Evolutionary conservation across 1,140 invertebrate genomes (phyloP).

Genomic region (Zaprionus kolodkinae): DNA sequence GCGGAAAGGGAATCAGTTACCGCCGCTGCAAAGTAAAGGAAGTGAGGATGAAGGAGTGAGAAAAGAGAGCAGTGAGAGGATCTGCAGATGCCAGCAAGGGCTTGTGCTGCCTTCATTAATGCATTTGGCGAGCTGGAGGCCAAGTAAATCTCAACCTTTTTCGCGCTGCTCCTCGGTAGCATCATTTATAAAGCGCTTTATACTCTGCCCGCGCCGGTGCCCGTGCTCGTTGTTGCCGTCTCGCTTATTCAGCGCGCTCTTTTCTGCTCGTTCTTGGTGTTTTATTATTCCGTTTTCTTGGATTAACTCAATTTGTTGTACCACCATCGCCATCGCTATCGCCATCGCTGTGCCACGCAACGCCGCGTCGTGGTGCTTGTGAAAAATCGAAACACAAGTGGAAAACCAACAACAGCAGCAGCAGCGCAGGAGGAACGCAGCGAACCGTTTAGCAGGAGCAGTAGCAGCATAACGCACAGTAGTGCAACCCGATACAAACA

Average conservation of each 20-base stretch:
- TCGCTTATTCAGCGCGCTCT: conserved; percentile 4
- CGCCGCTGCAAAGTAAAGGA: conserved; percentile 19
- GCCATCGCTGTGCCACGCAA: conserved; percentile 30
- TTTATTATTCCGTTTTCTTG: conserved; percentile 83
- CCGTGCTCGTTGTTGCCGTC: conserved; percentile 1
- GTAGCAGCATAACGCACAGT: conserved; percentile 56
- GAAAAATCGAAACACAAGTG: conserved; percentile 72
- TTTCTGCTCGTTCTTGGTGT: conserved; percentile 35
- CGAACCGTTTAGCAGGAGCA: conserved; percentile 15
- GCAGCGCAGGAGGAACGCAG: conserved; percentile 22
- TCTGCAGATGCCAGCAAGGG: conserved; percentile 19
- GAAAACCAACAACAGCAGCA: conserved; percentile 48
- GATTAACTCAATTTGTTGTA: conserved; percentile 83
- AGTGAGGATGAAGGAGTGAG: conserved; percentile 8
- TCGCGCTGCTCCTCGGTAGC: conserved; percentile 61
- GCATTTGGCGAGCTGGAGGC: conserved; percentile 58
- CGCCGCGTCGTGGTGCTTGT: conserved; percentile 26
- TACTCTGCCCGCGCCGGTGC: conserved; percentile 12
- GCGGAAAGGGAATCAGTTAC: conserved; percentile 11
- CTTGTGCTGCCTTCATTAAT: conserved; percentile 65
- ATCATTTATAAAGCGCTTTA: conserved; percentile 72
- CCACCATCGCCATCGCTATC: conserved; percentile 31
- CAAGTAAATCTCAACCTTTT: conserved; percentile 79
- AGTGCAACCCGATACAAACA: conserved; percentile 60
- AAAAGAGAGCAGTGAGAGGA: conserved; percentile 8